Conservation (phyloP, 37 sponge, comb jelly and placozoan genomes). For the Eunapius fragilis region DNA sequence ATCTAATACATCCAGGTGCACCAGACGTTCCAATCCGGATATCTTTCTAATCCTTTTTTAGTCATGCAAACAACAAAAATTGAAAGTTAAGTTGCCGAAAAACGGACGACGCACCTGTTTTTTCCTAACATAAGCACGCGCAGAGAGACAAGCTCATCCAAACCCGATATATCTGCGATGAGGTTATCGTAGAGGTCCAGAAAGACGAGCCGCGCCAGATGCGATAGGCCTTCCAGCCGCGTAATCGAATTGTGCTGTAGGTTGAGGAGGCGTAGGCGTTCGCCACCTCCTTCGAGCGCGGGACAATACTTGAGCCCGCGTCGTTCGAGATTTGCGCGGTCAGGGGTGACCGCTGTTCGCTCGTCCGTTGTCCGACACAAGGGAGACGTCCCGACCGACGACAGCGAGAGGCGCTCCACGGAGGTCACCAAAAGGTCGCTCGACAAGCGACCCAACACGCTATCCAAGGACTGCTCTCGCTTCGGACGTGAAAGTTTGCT, state of each 20-base stretch:
- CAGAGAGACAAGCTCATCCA: slow-evolving; percentile 80
- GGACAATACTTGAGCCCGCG: slow-evolving; percentile 85
- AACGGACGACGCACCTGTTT: slow-evolving; percentile 67
- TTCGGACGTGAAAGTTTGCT: background rate
- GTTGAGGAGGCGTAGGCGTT: slow-evolving; percentile 86
- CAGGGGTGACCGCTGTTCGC: slow-evolving; percentile 73
- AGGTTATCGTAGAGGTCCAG: slow-evolving; percentile 97
- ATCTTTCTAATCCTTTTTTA: slow-evolving; percentile 76
- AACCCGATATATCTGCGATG: slow-evolving; percentile 85
- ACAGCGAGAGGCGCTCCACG: slow-evolving; percentile 47
- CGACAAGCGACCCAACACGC: background rate
- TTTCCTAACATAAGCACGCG: slow-evolving; percentile 97
- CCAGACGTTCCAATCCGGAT: slow-evolving; percentile 75
- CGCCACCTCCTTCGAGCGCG: slow-evolving; percentile 87
- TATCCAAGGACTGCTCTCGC: background rate
- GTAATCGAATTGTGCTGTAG: slow-evolving; percentile 95
- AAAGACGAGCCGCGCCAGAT: slow-evolving; percentile 84
- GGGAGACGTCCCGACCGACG: slow-evolving; percentile 69
- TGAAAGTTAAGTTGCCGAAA: background rate
- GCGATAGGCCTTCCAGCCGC: slow-evolving; percentile 72
- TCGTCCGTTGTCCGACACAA: slow-evolving; percentile 86
- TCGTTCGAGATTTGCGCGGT: slow-evolving; percentile 89
- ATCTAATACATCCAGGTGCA: slow-evolving; percentile 94
- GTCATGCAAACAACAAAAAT: background rate
- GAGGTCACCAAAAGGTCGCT: slow-evolving; percentile 11